Percentiles rank a stretch among this genome's conserved stretches.
Evolutionary conservation across 2,797 vertebrate species (phyloP).

Genomic region (Novumbra hubbsi): DNA sequence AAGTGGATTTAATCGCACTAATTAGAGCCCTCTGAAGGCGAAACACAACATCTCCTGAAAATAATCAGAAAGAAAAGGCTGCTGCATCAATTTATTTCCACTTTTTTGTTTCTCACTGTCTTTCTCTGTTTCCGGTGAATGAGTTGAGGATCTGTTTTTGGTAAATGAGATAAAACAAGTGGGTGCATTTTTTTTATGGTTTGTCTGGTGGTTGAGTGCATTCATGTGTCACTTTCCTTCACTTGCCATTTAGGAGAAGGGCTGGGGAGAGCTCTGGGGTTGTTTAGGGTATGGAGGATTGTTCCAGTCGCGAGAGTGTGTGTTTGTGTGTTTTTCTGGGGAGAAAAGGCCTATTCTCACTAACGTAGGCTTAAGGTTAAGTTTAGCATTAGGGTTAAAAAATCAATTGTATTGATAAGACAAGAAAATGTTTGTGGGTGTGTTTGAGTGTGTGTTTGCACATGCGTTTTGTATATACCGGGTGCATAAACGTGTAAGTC

Average conservation of each 20-base stretch:
- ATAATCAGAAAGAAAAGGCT: slow-evolving; percentile 79
- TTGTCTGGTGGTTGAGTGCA: slow-evolving; percentile 60
- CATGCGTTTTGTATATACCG: neutral
- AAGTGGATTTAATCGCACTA: slow-evolving; percentile 85
- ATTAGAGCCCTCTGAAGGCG: slow-evolving; percentile 83
- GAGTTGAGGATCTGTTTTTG: slow-evolving; percentile 66
- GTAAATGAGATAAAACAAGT: slow-evolving; percentile 55
- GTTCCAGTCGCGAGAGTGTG: neutral
- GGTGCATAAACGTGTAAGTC: too few species aligned
- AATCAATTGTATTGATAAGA: too few species aligned
- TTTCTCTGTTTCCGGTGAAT: slow-evolving; percentile 35
- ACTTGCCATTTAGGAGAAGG: slow-evolving; percentile 71
- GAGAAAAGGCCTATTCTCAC: too few species aligned
- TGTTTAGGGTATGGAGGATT: neutral
- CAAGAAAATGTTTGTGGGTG: neutral
- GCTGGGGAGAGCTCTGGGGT: slow-evolving; percentile 22
- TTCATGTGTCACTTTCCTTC: slow-evolving; percentile 75
- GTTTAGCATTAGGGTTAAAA: too few species aligned
- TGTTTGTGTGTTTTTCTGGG: slow-evolving; percentile 1
- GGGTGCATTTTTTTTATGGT: neutral
- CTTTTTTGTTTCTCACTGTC: slow-evolving; percentile 44
- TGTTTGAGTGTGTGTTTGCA: slow-evolving; percentile 4
- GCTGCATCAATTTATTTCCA: slow-evolving; percentile 76
- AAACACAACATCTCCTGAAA: slow-evolving; percentile 77
- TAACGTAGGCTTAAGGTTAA: too few species aligned